A percentile compares a stretch with the other conserved stretches of the same genome.
These are phyloP conservation scores for Acrocephalus kingi DNA, from an alignment of 2,113 vertebrate genomes.

Conservation along the genomic window DNA sequence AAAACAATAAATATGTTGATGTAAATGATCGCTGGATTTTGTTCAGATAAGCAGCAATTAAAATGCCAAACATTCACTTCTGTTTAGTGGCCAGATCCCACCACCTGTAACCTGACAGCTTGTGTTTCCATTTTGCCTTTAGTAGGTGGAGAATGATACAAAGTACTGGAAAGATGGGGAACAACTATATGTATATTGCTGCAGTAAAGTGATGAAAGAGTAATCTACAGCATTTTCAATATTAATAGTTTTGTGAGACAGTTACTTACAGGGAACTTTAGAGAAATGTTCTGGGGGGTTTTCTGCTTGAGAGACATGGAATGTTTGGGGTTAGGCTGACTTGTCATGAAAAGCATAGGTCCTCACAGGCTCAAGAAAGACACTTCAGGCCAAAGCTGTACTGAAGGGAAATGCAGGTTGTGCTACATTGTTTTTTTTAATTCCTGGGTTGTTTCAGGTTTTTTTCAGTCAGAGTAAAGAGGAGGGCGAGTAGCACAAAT, in stretches of 20 bases:
- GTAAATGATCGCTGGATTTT: neutral
- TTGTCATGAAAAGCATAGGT: neutral
- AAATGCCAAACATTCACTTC: neutral
- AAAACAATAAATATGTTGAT: accelerated
- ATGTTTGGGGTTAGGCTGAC: neutral
- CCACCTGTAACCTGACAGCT: neutral
- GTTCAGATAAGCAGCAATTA: neutral
- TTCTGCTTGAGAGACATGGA: neutral
- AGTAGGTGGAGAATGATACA: neutral
- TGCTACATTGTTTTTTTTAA: neutral
- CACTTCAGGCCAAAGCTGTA: neutral
- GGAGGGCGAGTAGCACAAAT: neutral
- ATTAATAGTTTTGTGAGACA: neutral
- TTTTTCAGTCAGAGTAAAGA: neutral
- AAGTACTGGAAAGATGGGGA: neutral
- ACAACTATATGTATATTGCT: neutral
- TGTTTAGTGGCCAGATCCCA: neutral
- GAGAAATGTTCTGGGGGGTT: neutral
- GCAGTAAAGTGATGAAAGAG: neutral
- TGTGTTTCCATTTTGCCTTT: neutral
- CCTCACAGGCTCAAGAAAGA: neutral
- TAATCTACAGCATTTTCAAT: neutral
- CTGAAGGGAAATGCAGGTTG: neutral
- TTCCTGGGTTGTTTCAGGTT: neutral
- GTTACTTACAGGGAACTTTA: neutral